phyloP scores from a whole-genome alignment of 2,888 invertebrate genomes.

The Lasioglossum oenotherae region DNA sequence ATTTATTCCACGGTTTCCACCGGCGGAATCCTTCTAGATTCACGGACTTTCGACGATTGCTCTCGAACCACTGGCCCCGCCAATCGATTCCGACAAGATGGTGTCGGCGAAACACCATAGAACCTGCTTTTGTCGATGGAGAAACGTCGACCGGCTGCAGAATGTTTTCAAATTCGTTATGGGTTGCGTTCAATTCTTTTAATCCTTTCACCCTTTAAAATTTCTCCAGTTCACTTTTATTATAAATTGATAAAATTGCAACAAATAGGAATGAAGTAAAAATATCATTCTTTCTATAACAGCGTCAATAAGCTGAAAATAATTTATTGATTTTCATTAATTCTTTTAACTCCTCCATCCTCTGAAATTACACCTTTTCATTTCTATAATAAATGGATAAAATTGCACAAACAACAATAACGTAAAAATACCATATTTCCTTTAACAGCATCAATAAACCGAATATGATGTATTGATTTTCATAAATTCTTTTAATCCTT shows the following conservation, averaged over 20 bases:
- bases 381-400: too few relatives aligned
- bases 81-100: constrained; percentile 4
- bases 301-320: neutral
- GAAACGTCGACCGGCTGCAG: neutral
- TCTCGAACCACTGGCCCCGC: constrained; percentile 29
- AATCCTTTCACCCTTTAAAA: neutral
- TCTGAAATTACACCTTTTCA: too few relatives aligned
- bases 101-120: neutral
- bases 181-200: neutral
- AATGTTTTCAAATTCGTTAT: neutral
- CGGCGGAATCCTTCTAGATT: constrained; percentile 26
- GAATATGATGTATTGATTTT: too few relatives aligned
- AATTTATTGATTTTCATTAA: neutral
- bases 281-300: neutral
- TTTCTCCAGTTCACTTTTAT: neutral
- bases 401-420: too few relatives aligned
- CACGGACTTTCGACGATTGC: constrained; percentile 38
- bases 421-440: neutral
- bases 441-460: neutral
- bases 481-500: neutral
- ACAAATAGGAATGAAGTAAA: neutral
- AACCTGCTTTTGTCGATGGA: neutral
- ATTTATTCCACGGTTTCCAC: constrained; percentile 32
- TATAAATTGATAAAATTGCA: neutral
- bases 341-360: neutral